Percentiles rank a stretch among this genome's conserved stretches.
Evolutionary conservation across 1,140 invertebrate genomes (phyloP).

Genomic region (Scaptomyza pallida): DNA sequence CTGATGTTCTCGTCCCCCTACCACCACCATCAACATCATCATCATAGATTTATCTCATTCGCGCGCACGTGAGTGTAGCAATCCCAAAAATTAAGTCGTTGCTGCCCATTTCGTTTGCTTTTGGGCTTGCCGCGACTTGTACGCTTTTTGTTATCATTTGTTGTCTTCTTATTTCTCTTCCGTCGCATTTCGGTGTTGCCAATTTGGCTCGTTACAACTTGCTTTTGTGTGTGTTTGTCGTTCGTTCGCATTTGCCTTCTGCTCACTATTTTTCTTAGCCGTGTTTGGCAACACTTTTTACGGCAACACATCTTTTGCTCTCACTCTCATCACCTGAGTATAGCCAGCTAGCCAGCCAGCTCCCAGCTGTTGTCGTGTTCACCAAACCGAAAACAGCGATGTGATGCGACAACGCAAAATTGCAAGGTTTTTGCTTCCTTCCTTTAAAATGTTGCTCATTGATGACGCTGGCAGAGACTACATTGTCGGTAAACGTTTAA

Average conservation of each 20-base stretch:
- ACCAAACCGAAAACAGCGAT: constrained; percentile 35
- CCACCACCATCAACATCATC: constrained; percentile 47
- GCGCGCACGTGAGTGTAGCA: constrained; percentile 68
- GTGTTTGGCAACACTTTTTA: constrained; percentile 58
- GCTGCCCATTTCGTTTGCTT: constrained; percentile 41
- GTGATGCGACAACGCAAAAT: constrained; percentile 23
- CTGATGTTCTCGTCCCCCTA: constrained; percentile 25
- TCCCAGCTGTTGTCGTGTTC: constrained; percentile 42
- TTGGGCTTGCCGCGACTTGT: constrained; percentile 9
- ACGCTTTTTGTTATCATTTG: constrained; percentile 64
- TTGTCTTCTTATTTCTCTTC: constrained; percentile 24
- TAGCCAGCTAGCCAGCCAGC: not conserved
- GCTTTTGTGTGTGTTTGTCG: constrained; percentile 30
- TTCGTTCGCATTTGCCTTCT: constrained; percentile 1
- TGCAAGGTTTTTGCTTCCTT: constrained; percentile 45
- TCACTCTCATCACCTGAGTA: constrained; percentile 24
- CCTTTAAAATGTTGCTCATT: constrained; percentile 18
- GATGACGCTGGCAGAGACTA: constrained; percentile 10
- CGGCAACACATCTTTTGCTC: constrained; percentile 21
- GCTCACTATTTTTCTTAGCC: constrained; percentile 22
- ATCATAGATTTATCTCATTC: constrained; percentile 82
- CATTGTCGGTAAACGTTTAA: constrained; percentile 20
- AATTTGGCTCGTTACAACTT: constrained; percentile 68
- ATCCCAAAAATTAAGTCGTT: constrained; percentile 71
- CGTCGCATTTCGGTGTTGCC: constrained; percentile 38